phyloP scores from a whole-genome alignment of 2,113 vertebrate species.

The Platysternon megacephalum region DNA sequence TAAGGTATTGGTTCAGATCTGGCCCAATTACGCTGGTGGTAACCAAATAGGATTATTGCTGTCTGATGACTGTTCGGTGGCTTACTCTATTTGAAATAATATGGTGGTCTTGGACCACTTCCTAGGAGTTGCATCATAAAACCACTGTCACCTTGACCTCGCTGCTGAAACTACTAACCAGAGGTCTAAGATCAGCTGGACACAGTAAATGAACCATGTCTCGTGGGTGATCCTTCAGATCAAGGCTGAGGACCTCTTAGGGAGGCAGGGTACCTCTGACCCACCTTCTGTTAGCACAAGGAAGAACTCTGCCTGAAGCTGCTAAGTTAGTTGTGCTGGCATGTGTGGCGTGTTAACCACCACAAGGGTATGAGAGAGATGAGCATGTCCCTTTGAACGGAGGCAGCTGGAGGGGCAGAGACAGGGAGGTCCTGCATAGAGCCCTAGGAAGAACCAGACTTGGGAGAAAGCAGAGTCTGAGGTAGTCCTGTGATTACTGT shows the following conservation, averaged over 20 bases:
- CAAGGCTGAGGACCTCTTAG: not conserved
- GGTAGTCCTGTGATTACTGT: not conserved
- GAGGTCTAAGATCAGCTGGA: not conserved
- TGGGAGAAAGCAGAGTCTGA: not conserved
- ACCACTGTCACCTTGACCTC: not conserved
- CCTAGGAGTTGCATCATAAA: not conserved
- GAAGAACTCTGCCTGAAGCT: too few relatives aligned
- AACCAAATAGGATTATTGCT: not conserved
- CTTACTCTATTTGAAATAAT: not conserved
- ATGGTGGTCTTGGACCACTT: not conserved
- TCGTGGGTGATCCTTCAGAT: not conserved
- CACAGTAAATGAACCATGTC: not conserved
- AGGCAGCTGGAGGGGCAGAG: fast-evolving
- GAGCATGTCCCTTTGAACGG: not conserved
- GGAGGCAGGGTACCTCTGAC: not conserved
- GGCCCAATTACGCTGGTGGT: not conserved
- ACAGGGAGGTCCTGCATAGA: not conserved
- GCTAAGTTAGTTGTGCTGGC: not conserved
- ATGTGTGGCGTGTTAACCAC: not conserved
- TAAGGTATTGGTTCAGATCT: not conserved
- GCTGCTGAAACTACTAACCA: too few relatives aligned
- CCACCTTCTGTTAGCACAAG: not conserved
- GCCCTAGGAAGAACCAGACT: not conserved
- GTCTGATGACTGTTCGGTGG: not conserved
- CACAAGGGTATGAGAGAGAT: not conserved